Evolutionary conservation across 2,113 vertebrate species (phyloP).

Genomic region (Falco punctatus): DNA sequence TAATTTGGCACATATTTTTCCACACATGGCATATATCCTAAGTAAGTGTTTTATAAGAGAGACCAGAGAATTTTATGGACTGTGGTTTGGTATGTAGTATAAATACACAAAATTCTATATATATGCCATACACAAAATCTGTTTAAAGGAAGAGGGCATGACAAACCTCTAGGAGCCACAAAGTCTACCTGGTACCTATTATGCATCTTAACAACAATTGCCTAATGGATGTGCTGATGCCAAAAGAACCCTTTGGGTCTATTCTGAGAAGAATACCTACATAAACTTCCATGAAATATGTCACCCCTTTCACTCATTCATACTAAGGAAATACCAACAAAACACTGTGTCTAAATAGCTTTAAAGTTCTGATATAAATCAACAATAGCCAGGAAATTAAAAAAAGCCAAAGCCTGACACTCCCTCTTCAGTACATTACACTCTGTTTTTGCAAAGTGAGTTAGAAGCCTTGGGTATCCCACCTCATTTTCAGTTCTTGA

Average conservation of each 20-base stretch:
- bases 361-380: conserved; percentile 52
- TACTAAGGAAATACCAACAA: conserved; percentile 44
- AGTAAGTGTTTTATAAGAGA: not conserved
- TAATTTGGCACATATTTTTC: conserved; percentile 15
- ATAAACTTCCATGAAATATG: conserved; percentile 18
- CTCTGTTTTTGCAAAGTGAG: not conserved
- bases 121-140: not conserved
- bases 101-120: not conserved
- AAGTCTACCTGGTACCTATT: not conserved
- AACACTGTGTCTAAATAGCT: conserved; percentile 37
- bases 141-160: not conserved
- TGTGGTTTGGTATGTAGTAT: not conserved
- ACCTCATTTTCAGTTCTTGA: not conserved
- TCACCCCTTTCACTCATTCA: conserved; percentile 23
- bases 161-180: not conserved
- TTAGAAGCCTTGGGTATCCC: not conserved
- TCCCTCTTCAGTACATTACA: conserved; percentile 24
- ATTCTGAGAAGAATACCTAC: conserved; percentile 7
- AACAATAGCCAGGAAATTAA: conserved; percentile 67
- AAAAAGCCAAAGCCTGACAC: conserved; percentile 32
- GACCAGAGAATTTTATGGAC: not conserved
- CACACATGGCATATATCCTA: not conserved
- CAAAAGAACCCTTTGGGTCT: not conserved
- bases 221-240: not conserved
- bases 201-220: not conserved